Percentiles rank a stretch among this genome's conserved stretches.
Evolutionary conservation across 2,113 vertebrate species (phyloP).

Genomic region (Panthera tigris): DNA sequence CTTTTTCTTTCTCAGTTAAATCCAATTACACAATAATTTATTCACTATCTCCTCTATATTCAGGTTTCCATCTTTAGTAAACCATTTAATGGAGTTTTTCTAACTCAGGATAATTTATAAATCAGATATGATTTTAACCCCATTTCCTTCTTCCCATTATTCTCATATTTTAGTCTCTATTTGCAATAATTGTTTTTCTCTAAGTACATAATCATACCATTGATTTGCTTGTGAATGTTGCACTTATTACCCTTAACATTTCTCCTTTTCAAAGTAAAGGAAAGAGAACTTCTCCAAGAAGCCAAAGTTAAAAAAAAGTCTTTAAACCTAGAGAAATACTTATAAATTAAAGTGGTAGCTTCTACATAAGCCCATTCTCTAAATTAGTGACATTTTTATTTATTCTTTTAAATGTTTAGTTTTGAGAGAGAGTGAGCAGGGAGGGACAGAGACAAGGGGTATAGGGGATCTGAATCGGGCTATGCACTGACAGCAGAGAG

Average conservation of each 20-base stretch:
- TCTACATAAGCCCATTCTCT: neutral
- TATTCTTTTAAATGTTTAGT: too few species aligned
- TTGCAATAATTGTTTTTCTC: neutral
- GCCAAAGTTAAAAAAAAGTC: neutral
- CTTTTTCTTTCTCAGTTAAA: neutral
- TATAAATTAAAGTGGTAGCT: neutral
- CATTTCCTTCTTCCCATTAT: neutral
- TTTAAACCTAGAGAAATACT: neutral
- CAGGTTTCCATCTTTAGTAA: neutral
- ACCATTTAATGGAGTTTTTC: neutral
- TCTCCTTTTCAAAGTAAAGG: neutral
- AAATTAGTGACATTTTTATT: neutral
- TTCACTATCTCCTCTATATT: neutral
- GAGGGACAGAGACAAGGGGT: too few species aligned
- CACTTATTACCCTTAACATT: neutral
- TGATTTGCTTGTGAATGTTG: neutral
- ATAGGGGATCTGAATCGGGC: too few species aligned
- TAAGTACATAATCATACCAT: neutral
- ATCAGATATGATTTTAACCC: neutral
- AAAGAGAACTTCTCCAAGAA: neutral
- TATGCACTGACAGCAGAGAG: too few species aligned
- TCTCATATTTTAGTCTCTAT: neutral
- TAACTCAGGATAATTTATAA: neutral
- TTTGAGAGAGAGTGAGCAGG: too few species aligned
- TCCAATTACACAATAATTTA: constrained; percentile 2